Base-by-base conservation (phyloP, 2,888 invertebrate species). In the Drosophila incognita region DNA sequence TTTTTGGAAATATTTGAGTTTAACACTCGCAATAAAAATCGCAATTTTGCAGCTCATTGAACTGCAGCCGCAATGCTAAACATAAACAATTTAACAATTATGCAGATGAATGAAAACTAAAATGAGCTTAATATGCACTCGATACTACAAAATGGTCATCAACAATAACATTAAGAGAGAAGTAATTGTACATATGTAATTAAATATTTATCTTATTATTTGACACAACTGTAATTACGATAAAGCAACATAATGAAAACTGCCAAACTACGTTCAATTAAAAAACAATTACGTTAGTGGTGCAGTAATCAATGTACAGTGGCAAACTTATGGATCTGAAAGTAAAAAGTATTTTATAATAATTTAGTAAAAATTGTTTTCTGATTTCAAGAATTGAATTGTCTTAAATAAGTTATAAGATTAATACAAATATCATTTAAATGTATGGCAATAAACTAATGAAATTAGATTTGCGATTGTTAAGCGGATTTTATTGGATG, bases 161-260 rank as follows among this genome's bases (percentile, higher is more conserved):
- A 49, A 38, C 49, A 63, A 70, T 52, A 48, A 27, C 15, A 57
- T 27, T 29, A 15, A 18, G 15, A n/a, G 40, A 1, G 35, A 24
- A 48, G 35, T 69, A 72, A 86, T 62, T 71, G 75, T 61, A 65
- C 74, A 76, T 63, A 74, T 81, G 81, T 76, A 87, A 81, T 87
- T 79, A 89, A 81, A 79, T 87, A 81, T 84, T 74, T 81, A 81
- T 83, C 60, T 72, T 58, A 79, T 76, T 65, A 67, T 81, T 63
- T 60, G 54, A 65, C 56, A 40, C 48, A 31, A 60, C 61, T 60
- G 64, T 68, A 56, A 72, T 81, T 53, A 59, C 58, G 67, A 68
- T 46, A 53, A 69, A 61, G 56, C 46, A 70, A 57, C 42, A 63
- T 36, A 56, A 57, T 62, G 49, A 56, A 40, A 54, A 75, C 89